These are phyloP conservation scores for Tetramorium simillimum DNA, from an alignment of 1,140 invertebrate species.

Conservation along the genomic window DNA sequence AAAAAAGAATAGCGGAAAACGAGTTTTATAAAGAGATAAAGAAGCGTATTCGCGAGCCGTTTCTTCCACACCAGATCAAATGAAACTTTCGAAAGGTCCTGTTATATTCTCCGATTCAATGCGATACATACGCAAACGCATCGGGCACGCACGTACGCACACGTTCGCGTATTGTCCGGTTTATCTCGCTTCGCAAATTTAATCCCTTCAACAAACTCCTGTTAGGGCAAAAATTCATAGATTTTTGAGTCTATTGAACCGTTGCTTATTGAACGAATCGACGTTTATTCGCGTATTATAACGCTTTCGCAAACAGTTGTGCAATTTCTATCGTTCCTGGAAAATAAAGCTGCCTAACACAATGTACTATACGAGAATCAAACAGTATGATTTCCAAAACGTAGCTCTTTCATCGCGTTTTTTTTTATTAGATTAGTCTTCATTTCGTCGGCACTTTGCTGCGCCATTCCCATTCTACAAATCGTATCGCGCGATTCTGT, in stretches of 20 bases:
- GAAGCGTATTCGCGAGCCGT: background rate
- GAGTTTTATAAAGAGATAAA: background rate
- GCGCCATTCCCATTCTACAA: background rate
- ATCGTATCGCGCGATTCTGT: background rate
- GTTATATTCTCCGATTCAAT: background rate
- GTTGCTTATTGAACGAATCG: background rate
- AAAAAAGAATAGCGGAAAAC: conserved; percentile 3
- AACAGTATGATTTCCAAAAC: background rate
- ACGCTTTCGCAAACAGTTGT: conserved; percentile 12
- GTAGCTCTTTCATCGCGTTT: background rate
- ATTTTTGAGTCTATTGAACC: background rate
- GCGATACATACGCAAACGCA: background rate
- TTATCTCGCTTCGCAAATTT: conserved; percentile 19
- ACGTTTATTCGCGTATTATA: background rate
- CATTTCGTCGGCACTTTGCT: background rate
- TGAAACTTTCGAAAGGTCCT: background rate
- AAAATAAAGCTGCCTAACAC: conserved; percentile 7
- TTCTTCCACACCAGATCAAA: background rate
- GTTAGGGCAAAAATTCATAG: background rate
- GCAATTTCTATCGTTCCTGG: background rate
- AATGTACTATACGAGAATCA: background rate
- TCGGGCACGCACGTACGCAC: background rate
- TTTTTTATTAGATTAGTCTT: conserved; percentile 37
- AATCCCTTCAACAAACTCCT: background rate
- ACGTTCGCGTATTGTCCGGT: background rate